phyloP scores from a whole-genome alignment of 2,113 vertebrate genomes.

The Carollia perspicillata region DNA sequence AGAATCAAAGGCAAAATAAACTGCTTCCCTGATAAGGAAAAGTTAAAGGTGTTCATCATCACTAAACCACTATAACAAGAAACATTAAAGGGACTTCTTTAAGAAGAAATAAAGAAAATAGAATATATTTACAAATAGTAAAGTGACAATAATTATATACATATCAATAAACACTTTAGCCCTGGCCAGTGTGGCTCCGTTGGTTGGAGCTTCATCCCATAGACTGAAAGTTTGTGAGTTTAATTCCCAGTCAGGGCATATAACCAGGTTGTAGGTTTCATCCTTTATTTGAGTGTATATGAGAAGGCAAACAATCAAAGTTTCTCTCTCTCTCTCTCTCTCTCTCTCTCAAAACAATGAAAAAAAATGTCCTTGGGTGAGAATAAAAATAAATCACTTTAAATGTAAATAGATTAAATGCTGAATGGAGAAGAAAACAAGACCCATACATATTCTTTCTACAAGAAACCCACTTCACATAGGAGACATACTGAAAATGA shows the following conservation, averaged over 20 bases:
- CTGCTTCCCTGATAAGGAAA: neutral
- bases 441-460: neutral
- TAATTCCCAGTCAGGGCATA: no score
- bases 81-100: neutral
- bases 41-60: neutral
- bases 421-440: neutral
- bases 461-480: neutral
- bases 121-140: neutral
- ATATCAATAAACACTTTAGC: neutral
- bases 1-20: neutral
- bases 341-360: no score
- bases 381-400: neutral
- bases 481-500: neutral
- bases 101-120: neutral
- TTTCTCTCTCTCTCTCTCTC: no score
- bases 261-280: no score
- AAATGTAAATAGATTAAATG: neutral
- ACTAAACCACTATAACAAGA: neutral
- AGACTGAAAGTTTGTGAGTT: no score
- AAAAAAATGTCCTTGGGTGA: no score
- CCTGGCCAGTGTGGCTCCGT: no score
- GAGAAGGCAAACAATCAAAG: no score
- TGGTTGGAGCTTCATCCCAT: no score
- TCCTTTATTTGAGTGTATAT: no score
- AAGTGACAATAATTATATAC: neutral